Conservation (phyloP, 2,113 vertebrate species). For the Phoenicopterus ruber region DNA sequence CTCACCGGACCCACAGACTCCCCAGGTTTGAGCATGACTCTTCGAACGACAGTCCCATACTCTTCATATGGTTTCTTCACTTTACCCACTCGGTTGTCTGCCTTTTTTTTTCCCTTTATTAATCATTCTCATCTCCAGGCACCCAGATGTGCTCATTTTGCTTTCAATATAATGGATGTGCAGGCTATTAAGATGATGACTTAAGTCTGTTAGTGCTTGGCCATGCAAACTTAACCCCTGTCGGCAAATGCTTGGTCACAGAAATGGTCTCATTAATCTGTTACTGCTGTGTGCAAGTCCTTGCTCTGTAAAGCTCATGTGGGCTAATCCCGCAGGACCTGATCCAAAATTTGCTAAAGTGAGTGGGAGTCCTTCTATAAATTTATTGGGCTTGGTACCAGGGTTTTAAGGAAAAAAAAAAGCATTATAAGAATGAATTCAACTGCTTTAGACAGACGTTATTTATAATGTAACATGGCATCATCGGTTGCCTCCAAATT, state of each 20-base stretch:
- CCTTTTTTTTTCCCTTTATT: background rate
- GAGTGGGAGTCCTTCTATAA: conserved; percentile 21
- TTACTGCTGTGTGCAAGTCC: background rate
- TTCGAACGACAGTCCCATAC: background rate
- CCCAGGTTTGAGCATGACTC: background rate
- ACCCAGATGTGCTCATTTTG: conserved; percentile 10
- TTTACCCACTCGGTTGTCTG: background rate
- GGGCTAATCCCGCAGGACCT: background rate
- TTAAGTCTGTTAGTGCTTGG: conserved; percentile 14
- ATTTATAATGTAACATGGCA: background rate
- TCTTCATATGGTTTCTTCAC: background rate
- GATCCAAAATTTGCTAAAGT: conserved; percentile 1
- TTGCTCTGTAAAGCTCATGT: background rate
- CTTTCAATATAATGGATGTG: background rate
- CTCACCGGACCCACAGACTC: background rate
- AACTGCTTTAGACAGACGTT: background rate
- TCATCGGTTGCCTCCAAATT: background rate
- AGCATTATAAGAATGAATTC: background rate
- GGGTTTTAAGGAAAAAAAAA: background rate
- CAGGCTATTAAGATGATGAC: conserved; percentile 25
- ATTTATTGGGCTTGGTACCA: background rate
- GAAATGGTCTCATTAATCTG: conserved; percentile 24
- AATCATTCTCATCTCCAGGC: background rate
- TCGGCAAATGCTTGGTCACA: background rate
- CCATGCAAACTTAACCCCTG: conserved; percentile 40